These are phyloP conservation scores for Platysteira castanea DNA, from an alignment of 2,113 vertebrate species.

Conservation along the genomic window DNA sequence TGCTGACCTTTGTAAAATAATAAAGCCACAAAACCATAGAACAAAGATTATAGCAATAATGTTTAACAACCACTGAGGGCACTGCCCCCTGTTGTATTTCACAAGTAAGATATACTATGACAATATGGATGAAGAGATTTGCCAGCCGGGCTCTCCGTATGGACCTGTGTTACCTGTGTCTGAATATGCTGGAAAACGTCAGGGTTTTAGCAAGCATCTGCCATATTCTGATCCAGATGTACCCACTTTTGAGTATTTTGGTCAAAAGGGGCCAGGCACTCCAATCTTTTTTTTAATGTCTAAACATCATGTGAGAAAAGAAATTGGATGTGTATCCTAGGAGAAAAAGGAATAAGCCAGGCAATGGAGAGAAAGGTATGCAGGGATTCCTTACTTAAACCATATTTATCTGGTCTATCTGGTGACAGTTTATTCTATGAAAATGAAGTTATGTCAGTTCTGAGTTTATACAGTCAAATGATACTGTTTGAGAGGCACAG, in stretches of 20 bases:
- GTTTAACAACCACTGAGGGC: neutral
- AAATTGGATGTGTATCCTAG: neutral
- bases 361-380: neutral
- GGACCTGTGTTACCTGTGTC: neutral
- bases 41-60: neutral
- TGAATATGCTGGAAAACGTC: neutral
- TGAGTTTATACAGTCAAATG: neutral
- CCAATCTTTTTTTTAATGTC: neutral
- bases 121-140: neutral
- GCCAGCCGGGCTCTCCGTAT: neutral
- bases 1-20: slow-evolving; percentile 42
- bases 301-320: neutral
- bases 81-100: neutral
- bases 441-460: neutral
- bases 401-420: neutral
- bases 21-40: neutral
- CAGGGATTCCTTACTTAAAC: neutral
- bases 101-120: neutral
- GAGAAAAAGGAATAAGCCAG: neutral
- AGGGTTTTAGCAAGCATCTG: neutral
- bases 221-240: neutral
- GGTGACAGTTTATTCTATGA: neutral
- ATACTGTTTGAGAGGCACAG: neutral
- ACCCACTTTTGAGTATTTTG: neutral
- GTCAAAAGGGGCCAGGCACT: neutral